Evolutionary conservation across 2,888 invertebrate species (phyloP).

Genomic region (Orchesellides sinensis): DNA sequence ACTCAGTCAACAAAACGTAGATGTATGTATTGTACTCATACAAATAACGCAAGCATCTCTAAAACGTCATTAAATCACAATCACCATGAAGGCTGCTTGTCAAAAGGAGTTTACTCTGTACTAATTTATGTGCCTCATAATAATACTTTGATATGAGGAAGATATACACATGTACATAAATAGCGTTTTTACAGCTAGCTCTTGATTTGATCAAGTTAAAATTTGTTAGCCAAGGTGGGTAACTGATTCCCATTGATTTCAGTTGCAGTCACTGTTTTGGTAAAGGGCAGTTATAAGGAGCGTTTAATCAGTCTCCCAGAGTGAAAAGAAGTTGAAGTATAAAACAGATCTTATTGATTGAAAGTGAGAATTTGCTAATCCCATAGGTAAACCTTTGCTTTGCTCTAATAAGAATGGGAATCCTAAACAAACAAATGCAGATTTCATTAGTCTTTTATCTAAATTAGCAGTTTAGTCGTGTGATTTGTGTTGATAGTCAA

Average conservation of each 20-base stretch:
- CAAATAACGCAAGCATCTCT: background rate
- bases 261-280: background rate
- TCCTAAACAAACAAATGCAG: too few relatives aligned
- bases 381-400: too few relatives aligned
- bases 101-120: background rate
- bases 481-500: too few relatives aligned
- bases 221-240: background rate
- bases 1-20: constrained; percentile 3
- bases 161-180: too few relatives aligned
- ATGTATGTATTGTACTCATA: background rate
- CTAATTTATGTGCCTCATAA: background rate
- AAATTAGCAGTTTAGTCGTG: too few relatives aligned
- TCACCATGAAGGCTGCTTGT: constrained; percentile 8
- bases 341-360: background rate
- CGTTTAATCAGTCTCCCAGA: background rate
- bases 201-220: background rate
- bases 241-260: too few relatives aligned
- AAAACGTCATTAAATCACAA: constrained; percentile 33
- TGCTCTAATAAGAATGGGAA: too few relatives aligned
- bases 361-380: background rate
- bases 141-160: background rate
- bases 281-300: background rate
- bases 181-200: background rate
- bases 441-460: too few relatives aligned
- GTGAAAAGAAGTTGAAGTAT: background rate